phyloP scores from a whole-genome alignment of 2,797 vertebrate species.

The Fratercula arctica region DNA sequence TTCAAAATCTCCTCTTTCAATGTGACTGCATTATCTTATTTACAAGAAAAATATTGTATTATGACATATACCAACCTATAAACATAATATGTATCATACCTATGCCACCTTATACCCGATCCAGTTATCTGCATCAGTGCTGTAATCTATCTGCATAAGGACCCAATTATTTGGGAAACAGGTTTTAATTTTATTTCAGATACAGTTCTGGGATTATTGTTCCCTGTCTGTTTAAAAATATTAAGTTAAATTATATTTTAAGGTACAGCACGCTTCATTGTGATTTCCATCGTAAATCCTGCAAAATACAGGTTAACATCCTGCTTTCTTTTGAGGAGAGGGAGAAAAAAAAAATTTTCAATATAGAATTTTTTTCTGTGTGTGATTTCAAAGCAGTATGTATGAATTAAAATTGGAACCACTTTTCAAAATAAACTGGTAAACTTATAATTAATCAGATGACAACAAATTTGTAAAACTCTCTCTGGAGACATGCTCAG shows the following conservation, averaged over 20 bases:
- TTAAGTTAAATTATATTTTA: slow-evolving; percentile 4
- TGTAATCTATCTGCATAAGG: background rate
- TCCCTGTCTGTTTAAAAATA: background rate
- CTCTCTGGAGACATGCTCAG: background rate
- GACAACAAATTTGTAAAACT: background rate
- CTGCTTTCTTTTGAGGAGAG: background rate
- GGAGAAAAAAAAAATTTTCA: background rate
- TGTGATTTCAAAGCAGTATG: background rate
- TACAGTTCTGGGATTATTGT: background rate
- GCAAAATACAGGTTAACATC: background rate
- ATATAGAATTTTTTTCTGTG: background rate
- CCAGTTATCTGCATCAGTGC: background rate
- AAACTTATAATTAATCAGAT: slow-evolving; percentile 8
- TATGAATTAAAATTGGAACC: background rate
- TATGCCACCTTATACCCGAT: background rate
- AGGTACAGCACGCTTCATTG: background rate
- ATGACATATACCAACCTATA: background rate
- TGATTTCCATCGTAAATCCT: background rate
- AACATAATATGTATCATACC: background rate
- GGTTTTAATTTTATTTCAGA: background rate
- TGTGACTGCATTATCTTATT: background rate
- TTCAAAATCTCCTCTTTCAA: background rate
- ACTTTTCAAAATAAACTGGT: background rate
- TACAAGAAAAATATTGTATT: background rate
- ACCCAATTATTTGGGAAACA: background rate